Evolutionary conservation across 2,113 vertebrate genomes (phyloP).

Genomic region (Callipepla squamata): DNA sequence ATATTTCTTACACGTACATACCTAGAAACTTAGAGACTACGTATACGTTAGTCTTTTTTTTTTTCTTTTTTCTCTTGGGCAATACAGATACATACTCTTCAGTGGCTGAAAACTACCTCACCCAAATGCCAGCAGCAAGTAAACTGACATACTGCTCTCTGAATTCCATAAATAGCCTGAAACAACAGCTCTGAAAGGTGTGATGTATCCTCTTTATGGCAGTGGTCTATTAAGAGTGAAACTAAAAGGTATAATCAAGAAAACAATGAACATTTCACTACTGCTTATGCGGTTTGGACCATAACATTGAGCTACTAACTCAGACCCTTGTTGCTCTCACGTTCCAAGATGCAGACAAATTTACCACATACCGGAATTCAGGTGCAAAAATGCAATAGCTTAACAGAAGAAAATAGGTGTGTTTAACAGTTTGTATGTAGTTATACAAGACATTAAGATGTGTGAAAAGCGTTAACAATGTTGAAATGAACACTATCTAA

Average conservation of each 20-base stretch:
- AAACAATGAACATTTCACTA: constrained; percentile 3
- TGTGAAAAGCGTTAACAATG: background rate
- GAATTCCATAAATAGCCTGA: background rate
- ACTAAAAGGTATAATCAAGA: background rate
- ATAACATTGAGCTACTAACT: background rate
- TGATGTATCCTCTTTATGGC: background rate
- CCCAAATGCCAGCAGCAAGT: background rate
- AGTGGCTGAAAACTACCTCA: background rate
- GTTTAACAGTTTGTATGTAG: background rate
- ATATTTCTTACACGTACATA: background rate
- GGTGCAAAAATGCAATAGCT: background rate
- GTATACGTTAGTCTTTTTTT: background rate
- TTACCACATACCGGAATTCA: background rate
- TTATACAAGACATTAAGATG: background rate
- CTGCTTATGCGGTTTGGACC: background rate
- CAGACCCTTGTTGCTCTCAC: background rate
- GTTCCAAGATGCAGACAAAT: background rate
- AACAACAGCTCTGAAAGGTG: background rate
- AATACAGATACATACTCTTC: background rate
- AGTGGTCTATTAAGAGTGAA: constrained; percentile 20
- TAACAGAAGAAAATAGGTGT: background rate
- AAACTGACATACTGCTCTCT: background rate
- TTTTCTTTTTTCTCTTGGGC: background rate
- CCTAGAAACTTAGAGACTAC: background rate
- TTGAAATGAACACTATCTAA: background rate